Base-by-base conservation (phyloP, 2,113 vertebrate species). In the Grallaria varia region DNA sequence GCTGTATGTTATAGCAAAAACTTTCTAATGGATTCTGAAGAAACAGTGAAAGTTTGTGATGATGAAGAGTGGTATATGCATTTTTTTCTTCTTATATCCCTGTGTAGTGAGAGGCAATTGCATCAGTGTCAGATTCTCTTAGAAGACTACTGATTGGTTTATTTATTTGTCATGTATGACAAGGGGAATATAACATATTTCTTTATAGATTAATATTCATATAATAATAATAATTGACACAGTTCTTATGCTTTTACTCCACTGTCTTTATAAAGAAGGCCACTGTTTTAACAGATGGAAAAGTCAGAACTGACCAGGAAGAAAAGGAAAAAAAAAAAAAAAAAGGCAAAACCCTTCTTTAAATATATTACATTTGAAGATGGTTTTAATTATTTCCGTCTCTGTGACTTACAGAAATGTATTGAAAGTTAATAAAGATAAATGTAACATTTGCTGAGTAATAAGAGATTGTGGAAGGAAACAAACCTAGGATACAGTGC, bases 401-500 rank as follows among this genome's bases (percentile, higher is more conserved):
- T 69, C 77, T 93, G 82, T 90, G 84, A 96, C 84, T 97, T 96
- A 95, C 83, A 97, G 73, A 52, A 93, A 91, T 79, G 86, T 89
- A 89, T 76, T 97, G 89, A 95, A 96, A 97, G 96, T 96, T 98
- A 97, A 97, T 97, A 98, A 98, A 97, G 97, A 97, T 96, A 97
- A 98, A 98, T 97, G 97, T 97, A 97, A 98, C 97, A 90, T 98
- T 98, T 98, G 91, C 95, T 93, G 49, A 79, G 84, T 97, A 97
- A 97, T 97, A 98, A 98, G 98, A 98, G 98, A 97, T 97, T 98
- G 97, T 97, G 96, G 96, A 98, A 95, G 97, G 99, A 99, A 98
- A 98, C 97, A 98, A 98, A 98, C 97, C 97, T 98, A 98, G 98
- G 98, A 98, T 98, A 94, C 95, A 98, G 98, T 98, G 98, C 98